Evolutionary conservation across 1,140 invertebrate genomes (phyloP), one percentile per base, ranked within the genome.

Genomic region (Palaemon carinicauda): DNA sequence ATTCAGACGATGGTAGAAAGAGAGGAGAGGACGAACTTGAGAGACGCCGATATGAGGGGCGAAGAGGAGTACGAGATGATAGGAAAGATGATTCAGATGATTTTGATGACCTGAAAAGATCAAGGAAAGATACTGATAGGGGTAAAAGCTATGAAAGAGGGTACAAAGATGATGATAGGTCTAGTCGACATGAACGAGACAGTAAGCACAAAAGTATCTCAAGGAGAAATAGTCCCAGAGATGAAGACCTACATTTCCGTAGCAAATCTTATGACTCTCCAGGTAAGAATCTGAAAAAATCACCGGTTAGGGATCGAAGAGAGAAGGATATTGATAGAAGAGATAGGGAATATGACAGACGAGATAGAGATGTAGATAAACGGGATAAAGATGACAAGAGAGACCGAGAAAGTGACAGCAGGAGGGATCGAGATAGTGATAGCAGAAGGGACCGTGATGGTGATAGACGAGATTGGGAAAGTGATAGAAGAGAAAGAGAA

Each of bases 351-450:
- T 31, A 15, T 29, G 78, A 80, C 4, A 80, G 56, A 33, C 56
- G 78, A 29, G 78, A 80, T 15, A 80, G 56, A 24, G 52, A 56
- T 17, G 17, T 10, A 17, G 78, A 80, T n/a, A 33, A 88, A 82
- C 89, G 90, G 14, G 91, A 92, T 89, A 90, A 90, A 60, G 89
- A 91, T 12, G 50, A 27, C 60, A 33, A 88, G 80, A 89, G 90
- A 15, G 91, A 92, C 89, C 90, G 90, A 53, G 89, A 91, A 21
- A 21, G 15, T 51, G 50, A 52, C 3, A 52, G 50, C 15, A 51
- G 52, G 33, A 53, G 56, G 3, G 53, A 80, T 21, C 15, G 41
- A 5, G 73, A 75, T 73, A 51, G 69, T 10, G 29, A 19, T 52
- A 69, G 54, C 15, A 74, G 81, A 54, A 82, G 69, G 53, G 84